Evolutionary conservation across 2,797 vertebrate genomes (phyloP), one percentile per base, ranked within the genome.

Genomic region (Peromyscus eremicus): DNA sequence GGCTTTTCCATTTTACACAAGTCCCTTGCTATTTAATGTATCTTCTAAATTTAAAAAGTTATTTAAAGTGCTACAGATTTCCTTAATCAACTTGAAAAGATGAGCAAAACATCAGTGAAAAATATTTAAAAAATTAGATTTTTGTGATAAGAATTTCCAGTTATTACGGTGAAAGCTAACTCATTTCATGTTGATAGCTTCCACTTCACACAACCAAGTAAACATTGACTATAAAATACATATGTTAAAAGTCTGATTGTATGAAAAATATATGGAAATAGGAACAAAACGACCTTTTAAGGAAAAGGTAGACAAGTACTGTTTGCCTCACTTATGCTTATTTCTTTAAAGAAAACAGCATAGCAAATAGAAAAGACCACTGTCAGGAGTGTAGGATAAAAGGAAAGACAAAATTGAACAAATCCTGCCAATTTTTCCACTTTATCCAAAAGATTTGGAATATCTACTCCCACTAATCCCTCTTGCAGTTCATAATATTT

Each of bases 1-100:
- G n/a, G n/a, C 27, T 95, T 96, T 97, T 49, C 83, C 76, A 92
- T 96, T 97, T 96, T 93, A 83, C 23, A 83, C 0, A 29, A 95
- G 79, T 92, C 95, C 86, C 68, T 96, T 97, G 73, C 80, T 92
- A 73, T 97, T 96, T 97, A 94, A 97, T 94, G 77, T 80, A 77
- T 84, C 92, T 83, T 94, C 89, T 95, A 95, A 96, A 95, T 94
- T 94, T 91, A 94, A 94, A 64, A 95, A 60, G 94, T 93, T 96
- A 96, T 96, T 95, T 91, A 95, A 96, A 92, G 71, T 92, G 80
- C 91, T 34, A 91, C 77, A 73, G 25, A 21, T 97, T 89, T 90
- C 57, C 60, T 82, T 96, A 73, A 94, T 89, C 76, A 88, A 80
- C 46, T 88, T 92, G 64, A 91, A 98, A 91, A 86, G 75, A 83